Percentiles rank a stretch among this genome's conserved stretches.
These are phyloP conservation scores for Drosophila repletoides DNA, from an alignment of 1,140 invertebrate genomes.

Conservation along the genomic window DNA sequence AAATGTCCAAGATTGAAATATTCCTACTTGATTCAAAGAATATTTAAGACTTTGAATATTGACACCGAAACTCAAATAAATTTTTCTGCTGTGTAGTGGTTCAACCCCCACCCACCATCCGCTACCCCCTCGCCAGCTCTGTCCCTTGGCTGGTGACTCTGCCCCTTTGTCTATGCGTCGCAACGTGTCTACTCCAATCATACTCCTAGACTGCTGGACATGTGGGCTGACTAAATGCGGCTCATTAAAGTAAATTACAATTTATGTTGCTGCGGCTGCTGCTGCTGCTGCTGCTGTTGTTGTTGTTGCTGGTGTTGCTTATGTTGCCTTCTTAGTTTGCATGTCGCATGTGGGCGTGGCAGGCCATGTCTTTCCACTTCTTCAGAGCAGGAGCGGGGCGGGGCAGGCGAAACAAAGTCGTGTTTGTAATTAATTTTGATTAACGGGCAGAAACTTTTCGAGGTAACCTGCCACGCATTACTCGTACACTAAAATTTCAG, in stretches of 20 bases:
- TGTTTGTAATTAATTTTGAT: conserved; percentile 77
- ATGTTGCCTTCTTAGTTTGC: conserved; percentile 54
- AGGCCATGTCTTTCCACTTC: conserved; percentile 8
- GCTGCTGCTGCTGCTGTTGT: neutral
- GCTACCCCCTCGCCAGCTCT: no score
- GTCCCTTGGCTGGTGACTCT: neutral
- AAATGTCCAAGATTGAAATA: no score
- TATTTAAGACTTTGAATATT: no score
- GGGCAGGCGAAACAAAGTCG: conserved; percentile 17
- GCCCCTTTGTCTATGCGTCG: neutral
- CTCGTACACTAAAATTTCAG: conserved; percentile 36
- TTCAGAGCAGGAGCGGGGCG: neutral
- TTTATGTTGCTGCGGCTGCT: conserved; percentile 45
- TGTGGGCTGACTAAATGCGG: conserved; percentile 60
- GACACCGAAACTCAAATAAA: no score
- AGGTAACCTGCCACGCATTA: conserved; percentile 63
- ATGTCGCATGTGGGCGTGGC: conserved; percentile 72
- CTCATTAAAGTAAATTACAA: conserved; percentile 80
- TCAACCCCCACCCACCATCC: no score
- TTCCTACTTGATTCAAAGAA: no score
- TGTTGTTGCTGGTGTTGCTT: conserved; percentile 26
- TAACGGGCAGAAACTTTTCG: conserved; percentile 67
- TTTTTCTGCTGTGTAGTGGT: no score
- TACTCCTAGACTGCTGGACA: conserved; percentile 34
- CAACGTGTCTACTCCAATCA: conserved; percentile 25